Conservation (phyloP, 2,888 invertebrate genomes). For the Temnothorax rugatulus region DNA sequence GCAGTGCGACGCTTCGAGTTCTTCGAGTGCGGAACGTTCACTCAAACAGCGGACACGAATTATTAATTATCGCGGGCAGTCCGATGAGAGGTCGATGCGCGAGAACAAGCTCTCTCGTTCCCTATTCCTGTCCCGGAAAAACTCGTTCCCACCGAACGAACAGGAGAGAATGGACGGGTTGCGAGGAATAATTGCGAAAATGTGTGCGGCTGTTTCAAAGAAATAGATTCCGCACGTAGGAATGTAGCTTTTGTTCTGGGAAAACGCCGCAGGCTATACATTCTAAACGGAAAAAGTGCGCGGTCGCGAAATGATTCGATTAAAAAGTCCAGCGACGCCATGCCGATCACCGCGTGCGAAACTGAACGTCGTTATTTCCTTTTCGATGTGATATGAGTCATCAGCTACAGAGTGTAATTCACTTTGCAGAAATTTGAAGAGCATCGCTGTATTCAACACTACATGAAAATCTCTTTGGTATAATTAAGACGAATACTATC, state of each 20-base stretch:
- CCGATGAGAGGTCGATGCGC: constrained; percentile 43
- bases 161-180: background rate
- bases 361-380: constrained; percentile 24
- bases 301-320: constrained; percentile 40
- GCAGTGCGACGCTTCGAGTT: constrained; percentile 38
- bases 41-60: constrained; percentile 66
- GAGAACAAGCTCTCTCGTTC: constrained; percentile 2
- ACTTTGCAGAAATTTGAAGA: background rate
- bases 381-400: constrained; percentile 8
- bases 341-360: constrained; percentile 20
- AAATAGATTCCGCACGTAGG: constrained; percentile 42
- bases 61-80: constrained; percentile 69
- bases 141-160: constrained; percentile 48
- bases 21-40: constrained; percentile 24
- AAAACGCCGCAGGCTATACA: constrained; percentile 31
- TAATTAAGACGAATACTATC: background rate
- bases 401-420: background rate
- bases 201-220: constrained; percentile 26
- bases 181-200: constrained; percentile 53
- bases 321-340: constrained; percentile 33
- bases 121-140: constrained; percentile 51
- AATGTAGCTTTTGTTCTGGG: constrained; percentile 50
- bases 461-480: background rate
- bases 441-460: background rate
- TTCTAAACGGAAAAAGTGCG: constrained; percentile 33